phyloP scores from a whole-genome alignment of 2,888 invertebrate genomes.

The Xestobium rufovillosum region DNA sequence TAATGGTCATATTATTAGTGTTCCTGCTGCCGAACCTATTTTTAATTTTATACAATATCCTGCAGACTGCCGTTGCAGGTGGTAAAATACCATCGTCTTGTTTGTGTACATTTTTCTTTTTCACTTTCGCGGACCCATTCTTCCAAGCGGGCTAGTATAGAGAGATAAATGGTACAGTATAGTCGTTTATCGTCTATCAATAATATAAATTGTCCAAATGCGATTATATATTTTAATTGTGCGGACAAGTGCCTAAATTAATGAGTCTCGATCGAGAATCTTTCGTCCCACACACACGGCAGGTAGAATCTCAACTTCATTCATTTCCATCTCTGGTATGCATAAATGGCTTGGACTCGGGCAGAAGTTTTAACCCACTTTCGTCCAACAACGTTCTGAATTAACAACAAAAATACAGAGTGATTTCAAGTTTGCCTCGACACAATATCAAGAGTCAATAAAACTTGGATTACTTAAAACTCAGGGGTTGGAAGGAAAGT shows the following conservation, averaged over 20 bases:
- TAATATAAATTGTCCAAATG: conserved; percentile 45
- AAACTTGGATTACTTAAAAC: too few relatives aligned
- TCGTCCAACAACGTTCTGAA: too few relatives aligned
- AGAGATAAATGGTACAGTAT: conserved; percentile 37
- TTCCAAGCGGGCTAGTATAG: conserved; percentile 1
- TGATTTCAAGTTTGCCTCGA: too few relatives aligned
- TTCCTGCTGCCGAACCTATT: background rate
- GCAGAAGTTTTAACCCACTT: too few relatives aligned
- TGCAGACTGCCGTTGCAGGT: conserved; percentile 1
- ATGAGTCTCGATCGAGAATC: conserved; percentile 36
- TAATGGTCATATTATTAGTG: background rate
- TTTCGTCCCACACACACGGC: conserved; percentile 37
- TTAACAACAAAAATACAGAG: too few relatives aligned
- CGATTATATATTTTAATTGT: conserved; percentile 45
- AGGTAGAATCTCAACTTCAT: conserved; percentile 28
- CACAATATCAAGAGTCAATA: too few relatives aligned
- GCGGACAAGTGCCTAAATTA: conserved; percentile 43
- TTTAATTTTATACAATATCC: background rate
- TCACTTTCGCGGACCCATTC: background rate
- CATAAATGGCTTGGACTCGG: too few relatives aligned
- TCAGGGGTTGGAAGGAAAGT: too few relatives aligned
- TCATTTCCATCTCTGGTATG: too few relatives aligned
- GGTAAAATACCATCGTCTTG: background rate
- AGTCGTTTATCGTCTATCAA: conserved; percentile 42
- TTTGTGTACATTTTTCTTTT: background rate